Base-by-base conservation (phyloP, 1,140 invertebrate species). In the Caerostris darwini region DNA sequence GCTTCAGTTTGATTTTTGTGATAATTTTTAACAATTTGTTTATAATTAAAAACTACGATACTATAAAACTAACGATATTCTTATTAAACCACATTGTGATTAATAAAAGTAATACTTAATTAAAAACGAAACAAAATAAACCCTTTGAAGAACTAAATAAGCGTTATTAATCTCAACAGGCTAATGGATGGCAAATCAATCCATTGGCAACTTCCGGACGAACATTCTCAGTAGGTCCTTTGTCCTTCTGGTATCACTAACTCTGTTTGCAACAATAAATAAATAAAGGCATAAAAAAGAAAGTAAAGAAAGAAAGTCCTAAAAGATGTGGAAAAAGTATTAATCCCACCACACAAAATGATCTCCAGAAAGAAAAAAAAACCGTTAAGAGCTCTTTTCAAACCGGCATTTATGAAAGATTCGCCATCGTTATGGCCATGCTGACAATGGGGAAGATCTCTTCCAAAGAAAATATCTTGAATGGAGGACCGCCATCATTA, bases 301-400 rank as follows among this genome's bases (percentile, higher is more conserved):
- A 58, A 14, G 14, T 17, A 10, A 10, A 10, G 12, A 83, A 86
- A 86, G 83, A 86, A 59, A 57, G 7, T 5, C 14, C 17, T 19
- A 19, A 85, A 57, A 57, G 56, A 58, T 57, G n/a, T n/a, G n/a
- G n/a, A 34, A 87, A 87, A 58, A 58, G 85, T 50, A 61, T 50
- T 59, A 50, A 58, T 59, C 85, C 57, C 57, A 34, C 58, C 8
- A 53, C n/a, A 59, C 7, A 50, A 87, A 87, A 58, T n/a, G 12
- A n/a, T 87, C n/a, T 87, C 85, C 58, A 19, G n/a, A n/a, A n/a
- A n/a, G n/a, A n/a, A n/a, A n/a, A n/a, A 59, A 87, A 86, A 87
- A 59, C 56, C 85, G 85, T 61, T 89, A 89, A 89, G 87, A 69
- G 87, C 87, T 89, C 14, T 53, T 69, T 89, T 69, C 14, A 89